A percentile compares a stretch with the other conserved stretches of the same genome.
Conservation (phyloP, 1,140 invertebrate species). For the Acromyrmex echinatior region DNA sequence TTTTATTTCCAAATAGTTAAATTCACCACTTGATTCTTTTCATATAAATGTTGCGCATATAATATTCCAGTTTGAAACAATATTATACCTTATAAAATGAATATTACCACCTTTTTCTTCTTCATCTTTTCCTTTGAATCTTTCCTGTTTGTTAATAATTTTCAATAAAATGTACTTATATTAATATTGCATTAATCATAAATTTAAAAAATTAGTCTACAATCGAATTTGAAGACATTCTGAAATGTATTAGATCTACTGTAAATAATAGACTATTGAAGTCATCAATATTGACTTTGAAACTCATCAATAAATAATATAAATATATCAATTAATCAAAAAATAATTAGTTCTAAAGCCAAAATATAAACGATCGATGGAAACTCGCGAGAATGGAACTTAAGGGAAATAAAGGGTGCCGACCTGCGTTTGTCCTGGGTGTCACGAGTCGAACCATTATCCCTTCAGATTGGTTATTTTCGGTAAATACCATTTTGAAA, state of each 20-base stretch:
- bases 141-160: background rate
- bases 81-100: background rate
- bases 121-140: background rate
- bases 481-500: conserved; percentile 87
- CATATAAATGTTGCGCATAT: background rate
- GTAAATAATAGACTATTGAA: background rate
- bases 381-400: conserved; percentile 15
- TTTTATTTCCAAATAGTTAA: background rate
- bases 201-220: background rate
- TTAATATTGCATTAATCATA: background rate
- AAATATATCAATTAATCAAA: conserved; percentile 76
- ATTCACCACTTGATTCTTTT: background rate
- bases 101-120: background rate
- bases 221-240: background rate
- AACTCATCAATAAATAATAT: background rate
- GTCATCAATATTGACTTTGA: background rate
- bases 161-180: background rate
- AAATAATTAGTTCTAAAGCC: conserved; percentile 77
- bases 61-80: background rate
- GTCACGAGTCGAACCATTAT: conserved; percentile 83
- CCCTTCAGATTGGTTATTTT: conserved; percentile 86
- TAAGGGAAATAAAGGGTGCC: conserved; percentile 61
- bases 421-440: conserved; percentile 74
- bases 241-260: background rate
- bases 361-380: conserved; percentile 22